Percentiles rank a stretch among this genome's conserved stretches.
phyloP scores from a whole-genome alignment of 1,140 invertebrate species.

The Hycleus cichorii region DNA sequence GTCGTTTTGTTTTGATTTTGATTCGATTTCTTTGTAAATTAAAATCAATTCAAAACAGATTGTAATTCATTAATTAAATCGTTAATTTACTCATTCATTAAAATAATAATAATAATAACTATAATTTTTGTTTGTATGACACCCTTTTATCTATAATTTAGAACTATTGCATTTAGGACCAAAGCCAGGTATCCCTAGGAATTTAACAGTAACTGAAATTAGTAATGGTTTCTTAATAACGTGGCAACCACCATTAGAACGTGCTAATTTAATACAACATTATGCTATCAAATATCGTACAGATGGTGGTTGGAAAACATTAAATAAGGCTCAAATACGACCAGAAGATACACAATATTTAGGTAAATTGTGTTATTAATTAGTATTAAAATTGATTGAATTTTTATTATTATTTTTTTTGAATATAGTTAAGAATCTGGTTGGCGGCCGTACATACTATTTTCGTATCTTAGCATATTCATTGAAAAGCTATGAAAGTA shows the following conservation, averaged over 20 bases:
- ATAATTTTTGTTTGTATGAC: too few relatives aligned
- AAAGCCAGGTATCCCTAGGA: slow-evolving; percentile 76
- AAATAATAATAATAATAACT: too few relatives aligned
- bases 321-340: slow-evolving; percentile 79
- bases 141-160: slow-evolving; percentile 7
- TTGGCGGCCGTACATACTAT: slow-evolving; percentile 81
- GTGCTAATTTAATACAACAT: slow-evolving; percentile 72
- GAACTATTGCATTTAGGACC: slow-evolving; percentile 56
- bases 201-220: slow-evolving; percentile 79
- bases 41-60: too few relatives aligned
- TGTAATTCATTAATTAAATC: too few relatives aligned
- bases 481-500: slow-evolving; percentile 70
- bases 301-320: slow-evolving; percentile 76
- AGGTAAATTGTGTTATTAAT: slow-evolving; percentile 46
- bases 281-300: slow-evolving; percentile 88
- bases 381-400: not conserved
- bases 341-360: slow-evolving; percentile 82
- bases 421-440: slow-evolving; percentile 76
- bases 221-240: slow-evolving; percentile 80
- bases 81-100: too few relatives aligned
- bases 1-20: too few relatives aligned
- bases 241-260: slow-evolving; percentile 78
- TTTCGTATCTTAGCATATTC: slow-evolving; percentile 85
- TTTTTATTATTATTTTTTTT: not conserved
- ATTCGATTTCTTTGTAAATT: too few relatives aligned